Conservation (phyloP, 2,888 invertebrate species). For the Pseudolycoriella hygida region DNA sequence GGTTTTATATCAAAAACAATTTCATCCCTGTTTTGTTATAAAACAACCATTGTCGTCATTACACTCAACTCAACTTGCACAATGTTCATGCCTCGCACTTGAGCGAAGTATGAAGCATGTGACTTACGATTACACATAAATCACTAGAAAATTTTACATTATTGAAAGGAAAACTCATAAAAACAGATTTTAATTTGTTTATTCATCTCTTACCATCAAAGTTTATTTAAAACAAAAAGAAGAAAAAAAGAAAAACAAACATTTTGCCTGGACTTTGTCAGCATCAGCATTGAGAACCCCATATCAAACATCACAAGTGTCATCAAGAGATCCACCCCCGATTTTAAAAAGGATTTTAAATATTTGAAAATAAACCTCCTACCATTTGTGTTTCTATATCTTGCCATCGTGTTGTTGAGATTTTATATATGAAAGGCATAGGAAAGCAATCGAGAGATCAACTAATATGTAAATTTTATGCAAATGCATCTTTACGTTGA, state of each 20-base stretch:
- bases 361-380: not conserved
- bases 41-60: no score
- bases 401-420: not conserved
- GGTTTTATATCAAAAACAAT: not conserved
- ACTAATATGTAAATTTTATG: slow-evolving; percentile 16
- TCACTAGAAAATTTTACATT: no score
- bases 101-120: no score
- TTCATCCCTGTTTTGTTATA: no score
- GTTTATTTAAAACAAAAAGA: not conserved
- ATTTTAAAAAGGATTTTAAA: not conserved
- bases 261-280: not conserved
- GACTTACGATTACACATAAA: no score
- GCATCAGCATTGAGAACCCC: not conserved
- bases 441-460: slow-evolving; percentile 14
- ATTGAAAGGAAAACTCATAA: no score
- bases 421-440: slow-evolving; percentile 3
- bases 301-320: slow-evolving; percentile 1
- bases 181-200: no score
- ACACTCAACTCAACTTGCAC: no score
- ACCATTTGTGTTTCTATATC: not conserved
- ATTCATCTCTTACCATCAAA: no score
- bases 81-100: no score
- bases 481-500: slow-evolving; percentile 11
- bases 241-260: not conserved
- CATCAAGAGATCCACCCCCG: slow-evolving; percentile 1